phyloP scores from a whole-genome alignment of 2,888 invertebrate genomes.

The Lasioglossum zephyrum region DNA sequence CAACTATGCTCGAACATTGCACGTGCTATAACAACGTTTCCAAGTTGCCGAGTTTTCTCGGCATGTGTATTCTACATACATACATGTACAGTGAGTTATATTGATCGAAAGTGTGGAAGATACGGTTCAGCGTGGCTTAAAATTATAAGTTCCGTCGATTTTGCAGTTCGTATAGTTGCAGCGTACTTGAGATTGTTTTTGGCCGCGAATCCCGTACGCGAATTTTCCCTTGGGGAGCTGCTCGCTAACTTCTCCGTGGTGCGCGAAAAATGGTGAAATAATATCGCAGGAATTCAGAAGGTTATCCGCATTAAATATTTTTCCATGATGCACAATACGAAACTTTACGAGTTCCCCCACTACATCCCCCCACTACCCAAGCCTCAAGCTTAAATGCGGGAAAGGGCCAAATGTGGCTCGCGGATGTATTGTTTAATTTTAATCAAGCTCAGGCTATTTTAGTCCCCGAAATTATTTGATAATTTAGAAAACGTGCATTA shows the following conservation, averaged over 20 bases:
- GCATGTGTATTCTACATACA: neutral
- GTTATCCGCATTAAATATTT: neutral
- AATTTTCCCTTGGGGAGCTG: slow-evolving; percentile 9
- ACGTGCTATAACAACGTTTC: slow-evolving; percentile 31
- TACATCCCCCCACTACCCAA: too few relatives aligned
- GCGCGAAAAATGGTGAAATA: neutral
- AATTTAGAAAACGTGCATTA: neutral
- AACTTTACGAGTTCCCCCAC: neutral
- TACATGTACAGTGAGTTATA: slow-evolving; percentile 17
- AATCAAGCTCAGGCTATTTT: too few relatives aligned
- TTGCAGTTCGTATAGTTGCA: slow-evolving; percentile 16
- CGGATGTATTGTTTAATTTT: too few relatives aligned
- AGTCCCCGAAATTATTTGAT: too few relatives aligned
- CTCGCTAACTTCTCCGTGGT: neutral
- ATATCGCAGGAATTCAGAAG: neutral
- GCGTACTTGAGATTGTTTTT: slow-evolving; percentile 20
- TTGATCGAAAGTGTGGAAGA: slow-evolving; percentile 34
- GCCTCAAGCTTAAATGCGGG: too few relatives aligned
- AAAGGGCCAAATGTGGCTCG: too few relatives aligned
- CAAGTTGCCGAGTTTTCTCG: slow-evolving; percentile 27
- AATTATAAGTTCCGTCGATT: slow-evolving; percentile 51
- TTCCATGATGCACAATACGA: neutral
- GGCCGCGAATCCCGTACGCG: neutral
- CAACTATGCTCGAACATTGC: slow-evolving; percentile 31
- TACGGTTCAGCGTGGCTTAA: neutral